Evolutionary conservation across 2,797 vertebrate species (phyloP).

Genomic region (Anguilla megastoma): DNA sequence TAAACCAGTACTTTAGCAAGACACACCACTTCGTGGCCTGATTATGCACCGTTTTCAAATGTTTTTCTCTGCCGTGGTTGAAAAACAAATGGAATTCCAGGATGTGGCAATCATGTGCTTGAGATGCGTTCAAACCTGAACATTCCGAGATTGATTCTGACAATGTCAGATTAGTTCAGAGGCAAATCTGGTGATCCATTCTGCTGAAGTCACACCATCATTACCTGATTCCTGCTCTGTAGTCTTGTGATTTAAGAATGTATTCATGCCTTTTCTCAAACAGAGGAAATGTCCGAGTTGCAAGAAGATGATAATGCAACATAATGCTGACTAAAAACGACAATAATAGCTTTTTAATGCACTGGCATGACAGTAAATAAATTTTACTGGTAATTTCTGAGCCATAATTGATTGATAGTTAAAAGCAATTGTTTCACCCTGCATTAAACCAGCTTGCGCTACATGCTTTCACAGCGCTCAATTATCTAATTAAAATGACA

Average conservation of each 20-base stretch:
- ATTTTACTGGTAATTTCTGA: slow-evolving; percentile 9
- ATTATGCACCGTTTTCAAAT: not conserved
- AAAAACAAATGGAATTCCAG: not conserved
- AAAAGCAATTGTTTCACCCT: not conserved
- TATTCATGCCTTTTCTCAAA: not conserved
- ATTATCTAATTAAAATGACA: slow-evolving; percentile 11
- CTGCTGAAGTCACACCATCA: not conserved
- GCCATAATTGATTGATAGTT: slow-evolving; percentile 1
- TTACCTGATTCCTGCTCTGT: not conserved
- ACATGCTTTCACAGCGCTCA: not conserved
- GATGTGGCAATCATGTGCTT: not conserved
- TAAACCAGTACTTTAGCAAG: no score
- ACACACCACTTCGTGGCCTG: not conserved
- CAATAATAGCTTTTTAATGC: not conserved
- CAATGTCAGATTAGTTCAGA: not conserved
- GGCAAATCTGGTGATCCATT: not conserved
- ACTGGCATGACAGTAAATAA: not conserved
- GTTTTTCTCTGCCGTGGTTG: not conserved
- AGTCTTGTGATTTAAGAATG: not conserved
- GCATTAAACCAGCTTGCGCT: not conserved
- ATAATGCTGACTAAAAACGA: not conserved
- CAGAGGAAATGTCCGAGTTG: not conserved
- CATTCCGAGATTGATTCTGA: not conserved
- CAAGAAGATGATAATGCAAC: not conserved
- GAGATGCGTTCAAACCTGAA: not conserved